phyloP scores from a whole-genome alignment of 2,113 vertebrate species.

The Silurus asotus region DNA sequence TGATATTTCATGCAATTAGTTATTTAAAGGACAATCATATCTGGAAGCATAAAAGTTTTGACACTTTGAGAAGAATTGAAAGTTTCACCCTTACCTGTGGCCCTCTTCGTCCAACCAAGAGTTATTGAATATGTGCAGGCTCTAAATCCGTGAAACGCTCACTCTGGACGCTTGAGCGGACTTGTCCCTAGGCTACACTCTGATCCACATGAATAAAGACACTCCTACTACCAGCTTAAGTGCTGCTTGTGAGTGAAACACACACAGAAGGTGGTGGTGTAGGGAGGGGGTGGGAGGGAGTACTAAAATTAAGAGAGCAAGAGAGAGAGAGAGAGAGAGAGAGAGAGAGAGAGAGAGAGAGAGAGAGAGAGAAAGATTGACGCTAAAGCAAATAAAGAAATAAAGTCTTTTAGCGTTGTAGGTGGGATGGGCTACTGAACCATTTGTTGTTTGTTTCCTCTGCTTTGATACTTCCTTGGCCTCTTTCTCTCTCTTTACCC shows the following conservation, averaged over 20 bases:
- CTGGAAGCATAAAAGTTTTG: background rate
- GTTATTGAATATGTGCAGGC: background rate
- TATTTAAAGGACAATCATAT: background rate
- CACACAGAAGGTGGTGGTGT: constrained; percentile 52
- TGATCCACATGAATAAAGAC: constrained; percentile 59
- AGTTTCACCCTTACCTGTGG: constrained; percentile 38
- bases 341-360: constrained; percentile 4
- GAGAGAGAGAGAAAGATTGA: constrained; percentile 2
- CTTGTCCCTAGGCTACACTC: constrained; percentile 46
- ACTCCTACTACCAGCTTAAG: constrained; percentile 62
- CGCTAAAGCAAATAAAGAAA: background rate
- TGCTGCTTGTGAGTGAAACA: constrained; percentile 38
- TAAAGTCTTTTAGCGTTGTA: background rate
- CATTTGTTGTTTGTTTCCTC: background rate
- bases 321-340: constrained; percentile 16
- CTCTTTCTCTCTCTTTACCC: background rate
- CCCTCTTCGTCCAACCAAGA: background rate
- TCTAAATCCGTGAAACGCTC: constrained; percentile 25
- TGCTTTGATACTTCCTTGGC: background rate
- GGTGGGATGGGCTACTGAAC: background rate
- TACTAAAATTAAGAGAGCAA: constrained; percentile 61
- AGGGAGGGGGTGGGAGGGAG: constrained; percentile 55
- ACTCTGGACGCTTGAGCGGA: constrained; percentile 54
- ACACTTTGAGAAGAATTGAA: background rate
- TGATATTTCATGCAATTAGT: background rate